phyloP scores from a whole-genome alignment of 2,113 vertebrate species.

The Pangasianodon hypophthalmus region DNA sequence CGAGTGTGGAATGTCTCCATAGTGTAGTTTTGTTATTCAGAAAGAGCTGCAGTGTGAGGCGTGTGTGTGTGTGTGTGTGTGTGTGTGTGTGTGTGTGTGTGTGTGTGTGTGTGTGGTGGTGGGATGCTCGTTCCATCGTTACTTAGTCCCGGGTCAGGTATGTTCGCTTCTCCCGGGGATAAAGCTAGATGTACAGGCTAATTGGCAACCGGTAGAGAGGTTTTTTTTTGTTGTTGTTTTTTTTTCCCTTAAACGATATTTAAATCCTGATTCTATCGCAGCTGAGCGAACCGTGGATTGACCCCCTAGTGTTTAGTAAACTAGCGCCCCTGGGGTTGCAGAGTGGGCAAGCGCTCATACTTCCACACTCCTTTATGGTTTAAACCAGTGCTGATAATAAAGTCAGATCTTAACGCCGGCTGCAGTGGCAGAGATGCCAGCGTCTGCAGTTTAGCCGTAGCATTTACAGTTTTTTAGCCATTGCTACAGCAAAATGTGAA shows the following conservation, averaged over 20 bases:
- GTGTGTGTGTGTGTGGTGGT: background rate
- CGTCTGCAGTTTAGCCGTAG: too few species aligned
- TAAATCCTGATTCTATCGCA: background rate
- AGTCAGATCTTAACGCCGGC: background rate
- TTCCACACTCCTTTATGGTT: background rate
- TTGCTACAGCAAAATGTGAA: too few species aligned
- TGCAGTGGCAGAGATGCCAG: background rate
- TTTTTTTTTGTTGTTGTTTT: background rate
- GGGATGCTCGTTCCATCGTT: background rate
- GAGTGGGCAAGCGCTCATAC: background rate
- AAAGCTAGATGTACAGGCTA: background rate
- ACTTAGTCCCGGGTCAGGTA: background rate
- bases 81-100: constrained; percentile 2
- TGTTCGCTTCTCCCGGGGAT: background rate
- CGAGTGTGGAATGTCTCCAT: background rate
- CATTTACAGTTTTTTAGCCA: too few species aligned
- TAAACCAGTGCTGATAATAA: background rate
- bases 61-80: background rate
- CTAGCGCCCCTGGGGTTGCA: background rate
- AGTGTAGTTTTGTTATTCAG: background rate
- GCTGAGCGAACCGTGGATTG: background rate
- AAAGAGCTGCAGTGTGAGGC: background rate
- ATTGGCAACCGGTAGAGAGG: background rate
- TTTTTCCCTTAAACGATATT: background rate
- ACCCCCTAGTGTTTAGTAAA: background rate